Conservation (phyloP, 2,113 vertebrate species). For the Rallus limicola region DNA sequence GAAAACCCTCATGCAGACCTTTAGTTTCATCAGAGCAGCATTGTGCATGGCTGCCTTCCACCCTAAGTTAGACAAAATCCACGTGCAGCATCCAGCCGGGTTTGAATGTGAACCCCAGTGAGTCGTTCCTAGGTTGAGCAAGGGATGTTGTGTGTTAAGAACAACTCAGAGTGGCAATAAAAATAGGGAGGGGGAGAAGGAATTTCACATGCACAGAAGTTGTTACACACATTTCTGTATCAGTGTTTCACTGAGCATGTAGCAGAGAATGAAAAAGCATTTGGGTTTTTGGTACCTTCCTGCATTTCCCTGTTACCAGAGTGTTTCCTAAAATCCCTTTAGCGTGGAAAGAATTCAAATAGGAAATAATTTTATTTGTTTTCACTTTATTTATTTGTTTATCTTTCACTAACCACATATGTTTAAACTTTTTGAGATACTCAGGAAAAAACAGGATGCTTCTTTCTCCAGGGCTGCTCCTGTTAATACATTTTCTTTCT, state of each 20-base stretch:
- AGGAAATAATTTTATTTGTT: background rate
- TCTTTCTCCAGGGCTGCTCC: background rate
- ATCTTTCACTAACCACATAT: background rate
- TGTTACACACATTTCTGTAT: background rate
- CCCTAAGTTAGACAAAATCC: background rate
- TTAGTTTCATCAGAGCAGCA: constrained; percentile 6
- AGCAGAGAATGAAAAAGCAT: background rate
- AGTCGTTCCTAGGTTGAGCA: background rate
- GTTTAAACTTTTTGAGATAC: background rate
- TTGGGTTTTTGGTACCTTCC: background rate
- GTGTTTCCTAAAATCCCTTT: background rate
- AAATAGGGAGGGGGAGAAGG: rapidly evolving
- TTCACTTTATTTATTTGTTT: background rate
- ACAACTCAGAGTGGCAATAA: background rate
- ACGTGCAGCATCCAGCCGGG: background rate
- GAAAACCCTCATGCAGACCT: background rate
- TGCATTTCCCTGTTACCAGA: background rate
- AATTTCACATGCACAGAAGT: background rate
- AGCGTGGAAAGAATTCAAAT: background rate
- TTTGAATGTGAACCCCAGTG: background rate
- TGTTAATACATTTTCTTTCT: background rate
- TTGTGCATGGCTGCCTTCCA: background rate
- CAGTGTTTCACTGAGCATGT: rapidly evolving
- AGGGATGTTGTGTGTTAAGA: background rate
- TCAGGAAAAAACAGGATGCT: background rate